Conservation (phyloP, 1,140 invertebrate species). For the Mamestra configurata region DNA sequence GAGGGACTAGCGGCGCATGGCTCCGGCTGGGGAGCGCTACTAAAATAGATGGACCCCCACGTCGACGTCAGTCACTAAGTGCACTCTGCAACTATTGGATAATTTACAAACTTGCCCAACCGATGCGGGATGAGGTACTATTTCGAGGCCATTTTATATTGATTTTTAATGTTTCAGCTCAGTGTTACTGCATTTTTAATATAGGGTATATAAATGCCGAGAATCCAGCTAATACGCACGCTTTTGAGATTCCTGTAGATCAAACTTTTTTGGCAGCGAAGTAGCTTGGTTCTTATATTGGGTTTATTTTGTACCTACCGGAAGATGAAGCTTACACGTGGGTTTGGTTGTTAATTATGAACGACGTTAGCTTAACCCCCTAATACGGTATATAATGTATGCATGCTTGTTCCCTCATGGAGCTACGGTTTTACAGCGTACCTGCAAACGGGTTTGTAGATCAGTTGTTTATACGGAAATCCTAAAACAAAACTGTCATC, state of each 20-base stretch:
- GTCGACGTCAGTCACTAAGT: slow-evolving; percentile 48
- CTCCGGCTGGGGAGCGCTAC: slow-evolving; percentile 52
- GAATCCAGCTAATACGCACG: too few relatives aligned
- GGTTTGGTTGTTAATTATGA: neutral
- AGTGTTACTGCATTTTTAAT: neutral
- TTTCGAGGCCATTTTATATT: slow-evolving; percentile 25
- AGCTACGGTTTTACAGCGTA: neutral
- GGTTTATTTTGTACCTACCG: neutral
- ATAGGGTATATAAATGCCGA: neutral
- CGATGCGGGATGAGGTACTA: slow-evolving; percentile 38
- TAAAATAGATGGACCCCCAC: slow-evolving; percentile 78
- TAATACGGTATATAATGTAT: neutral
- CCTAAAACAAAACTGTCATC: neutral
- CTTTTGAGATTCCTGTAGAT: neutral
- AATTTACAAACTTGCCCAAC: slow-evolving; percentile 53
- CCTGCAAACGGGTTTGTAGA: too few relatives aligned
- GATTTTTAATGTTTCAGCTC: slow-evolving; percentile 15
- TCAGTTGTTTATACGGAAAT: neutral
- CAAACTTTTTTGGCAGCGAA: neutral
- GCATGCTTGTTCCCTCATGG: neutral
- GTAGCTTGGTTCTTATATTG: neutral
- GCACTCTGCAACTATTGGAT: slow-evolving; percentile 57
- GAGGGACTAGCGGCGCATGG: slow-evolving; percentile 56
- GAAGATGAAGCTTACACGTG: neutral
- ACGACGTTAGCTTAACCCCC: neutral